A percentile compares a stretch with the other conserved stretches of the same genome.
These are phyloP conservation scores for Petromus typicus DNA, from an alignment of 2,113 vertebrate species.

Conservation along the genomic window DNA sequence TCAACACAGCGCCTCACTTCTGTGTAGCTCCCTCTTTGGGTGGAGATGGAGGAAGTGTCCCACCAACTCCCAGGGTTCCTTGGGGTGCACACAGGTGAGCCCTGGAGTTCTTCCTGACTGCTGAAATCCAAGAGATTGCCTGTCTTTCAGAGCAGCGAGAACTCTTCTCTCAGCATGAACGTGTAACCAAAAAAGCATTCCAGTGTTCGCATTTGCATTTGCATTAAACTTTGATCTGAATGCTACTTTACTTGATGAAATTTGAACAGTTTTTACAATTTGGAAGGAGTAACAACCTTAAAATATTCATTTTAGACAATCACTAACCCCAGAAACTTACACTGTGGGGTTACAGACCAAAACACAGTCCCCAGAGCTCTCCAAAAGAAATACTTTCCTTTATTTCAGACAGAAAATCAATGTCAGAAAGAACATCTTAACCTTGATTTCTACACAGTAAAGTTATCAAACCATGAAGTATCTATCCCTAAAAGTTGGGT, in stretches of 20 bases:
- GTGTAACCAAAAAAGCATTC: neutral
- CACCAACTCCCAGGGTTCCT: neutral
- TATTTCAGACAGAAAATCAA: neutral
- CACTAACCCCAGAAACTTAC: neutral
- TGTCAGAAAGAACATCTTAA: neutral
- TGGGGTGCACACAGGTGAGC: neutral
- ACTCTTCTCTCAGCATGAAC: neutral
- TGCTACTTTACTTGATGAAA: neutral
- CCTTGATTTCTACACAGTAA: neutral
- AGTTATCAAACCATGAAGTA: neutral
- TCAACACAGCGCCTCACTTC: no score
- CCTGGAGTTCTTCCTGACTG: neutral
- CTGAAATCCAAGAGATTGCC: neutral
- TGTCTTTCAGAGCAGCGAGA: neutral
- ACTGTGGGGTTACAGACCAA: neutral
- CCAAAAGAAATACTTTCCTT: constrained; percentile 23
- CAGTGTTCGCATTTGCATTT: neutral
- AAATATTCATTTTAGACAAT: neutral
- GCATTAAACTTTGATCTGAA: neutral
- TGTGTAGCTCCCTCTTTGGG: neutral
- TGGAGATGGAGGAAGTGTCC: neutral
- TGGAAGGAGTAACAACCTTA: neutral
- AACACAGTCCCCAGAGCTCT: neutral
- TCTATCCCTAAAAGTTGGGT: neutral
- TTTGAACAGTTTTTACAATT: neutral